Evolutionary conservation across 2,797 vertebrate genomes (phyloP).

Genomic region (Percopsis omiscomaycus): DNA sequence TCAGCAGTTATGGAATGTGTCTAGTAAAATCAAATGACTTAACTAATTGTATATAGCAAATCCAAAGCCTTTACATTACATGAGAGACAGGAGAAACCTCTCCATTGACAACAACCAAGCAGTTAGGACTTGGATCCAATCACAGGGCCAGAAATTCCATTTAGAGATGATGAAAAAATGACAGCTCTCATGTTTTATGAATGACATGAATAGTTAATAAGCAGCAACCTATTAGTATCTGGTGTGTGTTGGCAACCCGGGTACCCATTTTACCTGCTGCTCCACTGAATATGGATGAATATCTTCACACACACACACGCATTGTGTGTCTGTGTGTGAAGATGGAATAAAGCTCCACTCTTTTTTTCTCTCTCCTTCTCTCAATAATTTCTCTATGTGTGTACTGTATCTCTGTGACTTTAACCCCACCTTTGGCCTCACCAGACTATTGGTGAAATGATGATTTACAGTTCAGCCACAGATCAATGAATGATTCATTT

Average conservation of each 20-base stretch:
- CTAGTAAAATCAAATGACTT: no score
- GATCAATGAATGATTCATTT: constrained; percentile 74
- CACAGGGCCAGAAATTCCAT: constrained; percentile 78
- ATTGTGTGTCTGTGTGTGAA: background rate
- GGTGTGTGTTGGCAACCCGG: no score
- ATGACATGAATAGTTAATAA: constrained; percentile 92
- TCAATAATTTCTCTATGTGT: background rate
- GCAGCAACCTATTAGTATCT: constrained; percentile 42
- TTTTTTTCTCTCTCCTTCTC: no score
- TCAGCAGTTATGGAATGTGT: no score
- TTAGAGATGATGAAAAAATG: constrained; percentile 92
- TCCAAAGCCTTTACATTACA: no score
- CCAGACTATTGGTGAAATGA: constrained; percentile 31
- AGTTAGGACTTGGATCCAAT: constrained; percentile 62
- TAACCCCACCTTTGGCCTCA: constrained; percentile 12
- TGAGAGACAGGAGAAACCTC: background rate
- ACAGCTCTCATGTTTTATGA: constrained; percentile 86
- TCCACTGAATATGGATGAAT: constrained; percentile 59
- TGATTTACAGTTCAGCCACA: constrained; percentile 57
- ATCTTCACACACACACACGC: constrained; percentile 37
- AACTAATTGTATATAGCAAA: no score
- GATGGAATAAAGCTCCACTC: no score
- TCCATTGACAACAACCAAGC: constrained; percentile 30
- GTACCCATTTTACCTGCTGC: constrained; percentile 45
- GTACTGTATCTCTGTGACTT: constrained; percentile 22